A percentile compares a stretch with the other conserved stretches of the same genome.
phyloP scores from a whole-genome alignment of 37 sponge, comb jelly and placozoan species.

The Eunapius fragilis region DNA sequence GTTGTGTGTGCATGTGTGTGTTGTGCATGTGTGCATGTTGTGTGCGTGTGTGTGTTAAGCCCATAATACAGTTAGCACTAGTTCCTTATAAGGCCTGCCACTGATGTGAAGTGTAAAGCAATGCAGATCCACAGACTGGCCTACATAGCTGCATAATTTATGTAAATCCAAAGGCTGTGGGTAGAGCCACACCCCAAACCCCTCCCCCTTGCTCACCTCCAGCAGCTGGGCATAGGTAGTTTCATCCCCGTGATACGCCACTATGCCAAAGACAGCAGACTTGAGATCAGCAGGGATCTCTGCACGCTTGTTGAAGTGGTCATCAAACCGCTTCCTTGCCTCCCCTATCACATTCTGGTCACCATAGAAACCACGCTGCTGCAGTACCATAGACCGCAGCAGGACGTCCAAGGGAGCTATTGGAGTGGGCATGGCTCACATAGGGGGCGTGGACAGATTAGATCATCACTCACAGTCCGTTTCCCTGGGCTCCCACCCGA shows the following conservation, averaged over 20 bases:
- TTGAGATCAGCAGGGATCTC: constrained; percentile 67
- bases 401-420: constrained; percentile 3
- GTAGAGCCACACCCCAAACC: neutral
- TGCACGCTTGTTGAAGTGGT: neutral
- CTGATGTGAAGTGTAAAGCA: too few species aligned
- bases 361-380: constrained; percentile 2
- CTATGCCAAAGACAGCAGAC: constrained; percentile 45
- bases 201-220: constrained; percentile 31
- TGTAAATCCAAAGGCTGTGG: too few species aligned
- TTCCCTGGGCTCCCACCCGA: constrained; percentile 86
- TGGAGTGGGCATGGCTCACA: neutral
- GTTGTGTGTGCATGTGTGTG: neutral
- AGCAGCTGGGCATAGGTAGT: constrained; percentile 68
- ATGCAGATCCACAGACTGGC: too few species aligned
- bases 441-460: neutral
- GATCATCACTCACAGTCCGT: constrained; percentile 39
- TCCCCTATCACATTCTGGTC: neutral
- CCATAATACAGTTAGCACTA: too few species aligned
- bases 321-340: neutral
- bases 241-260: constrained; percentile 55
- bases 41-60: neutral
- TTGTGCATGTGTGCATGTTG: neutral
- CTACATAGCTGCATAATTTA: too few species aligned
- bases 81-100: too few species aligned
- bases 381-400: neutral